Base-by-base conservation (phyloP, 1,140 invertebrate genomes). In the Proctacanthus coquilletti region DNA sequence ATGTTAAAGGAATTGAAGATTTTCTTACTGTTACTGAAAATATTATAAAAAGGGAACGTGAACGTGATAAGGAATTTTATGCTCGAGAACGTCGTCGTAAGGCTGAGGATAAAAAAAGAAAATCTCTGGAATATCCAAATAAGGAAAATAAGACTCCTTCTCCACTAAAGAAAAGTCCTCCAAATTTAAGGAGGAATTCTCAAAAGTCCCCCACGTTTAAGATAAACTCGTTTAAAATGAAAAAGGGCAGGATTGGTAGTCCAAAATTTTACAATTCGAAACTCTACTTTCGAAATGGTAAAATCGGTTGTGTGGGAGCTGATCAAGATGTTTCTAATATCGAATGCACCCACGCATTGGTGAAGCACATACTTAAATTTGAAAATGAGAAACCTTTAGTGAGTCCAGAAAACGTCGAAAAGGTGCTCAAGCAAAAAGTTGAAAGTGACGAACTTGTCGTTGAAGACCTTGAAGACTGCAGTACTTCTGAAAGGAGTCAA, bases 1-100 rank as follows among this genome's bases (percentile, higher is more conserved):
- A 60, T 14, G 51, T 60, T 5, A 47, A 55, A 21, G 54, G 56
- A 37, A 58, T 60, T 21, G 57, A 60, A 36, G 50, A 60, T 31
- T 59, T 60, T 27, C 44, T 60, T 11, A 60, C 46, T 18, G 53
- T 51, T 27, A 60, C 57, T 2, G 57, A 60, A 40, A 45, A 54
- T 36, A 21, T 59, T 20, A 19, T 60, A 36, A 47, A 48, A 15
- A 41, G 37, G 9, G 56, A 59, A 29, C 44, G 41, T 31, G 42
- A 49, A 23, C 43, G 44, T 34, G 53, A 55, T 20, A 35, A 21
- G 10, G 41, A 42, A 21, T 32, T 42, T 11, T 42, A 42, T 38
- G 18, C 17, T 4, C 30, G 41, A 3, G 41, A 42, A 30, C 31
- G 36, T 17, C 19, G 21, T 17, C 36, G 41, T 14, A 38, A 39